phyloP scores from a whole-genome alignment of 2,113 vertebrate genomes.

The Aix galericulata region DNA sequence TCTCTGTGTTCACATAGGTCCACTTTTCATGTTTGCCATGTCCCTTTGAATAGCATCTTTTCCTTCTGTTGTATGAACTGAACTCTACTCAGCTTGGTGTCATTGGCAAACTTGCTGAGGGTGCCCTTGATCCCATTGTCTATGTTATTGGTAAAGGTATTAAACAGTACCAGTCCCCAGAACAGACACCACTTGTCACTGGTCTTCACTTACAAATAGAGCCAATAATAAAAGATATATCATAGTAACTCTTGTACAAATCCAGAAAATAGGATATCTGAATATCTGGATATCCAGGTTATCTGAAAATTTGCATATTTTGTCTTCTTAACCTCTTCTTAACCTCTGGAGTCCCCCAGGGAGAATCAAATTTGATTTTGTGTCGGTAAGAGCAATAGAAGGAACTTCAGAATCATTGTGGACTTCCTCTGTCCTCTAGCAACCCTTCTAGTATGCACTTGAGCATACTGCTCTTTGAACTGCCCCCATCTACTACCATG shows the following conservation, averaged over 20 bases:
- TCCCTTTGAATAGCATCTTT: no score
- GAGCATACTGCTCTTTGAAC: background rate
- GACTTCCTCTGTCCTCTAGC: background rate
- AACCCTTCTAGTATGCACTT: background rate
- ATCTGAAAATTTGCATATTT: background rate
- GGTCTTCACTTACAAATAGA: no score
- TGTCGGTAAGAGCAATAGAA: background rate
- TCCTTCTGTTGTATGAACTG: no score
- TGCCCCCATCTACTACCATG: rapidly evolving
- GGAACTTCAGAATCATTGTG: background rate
- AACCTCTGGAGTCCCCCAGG: background rate
- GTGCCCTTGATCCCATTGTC: no score
- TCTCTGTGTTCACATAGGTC: no score
- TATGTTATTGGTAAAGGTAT: no score
- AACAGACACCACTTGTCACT: no score
- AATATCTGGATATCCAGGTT: no score
- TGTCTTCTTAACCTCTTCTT: background rate
- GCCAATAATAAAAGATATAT: background rate
- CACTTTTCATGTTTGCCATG: no score
- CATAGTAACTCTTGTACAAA: background rate
- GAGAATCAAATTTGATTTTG: background rate
- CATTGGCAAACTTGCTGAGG: no score
- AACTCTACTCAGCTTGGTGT: no score
- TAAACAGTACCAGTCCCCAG: no score
- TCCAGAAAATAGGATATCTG: background rate